Evolutionary conservation across 2,888 invertebrate genomes (phyloP).

Genomic region (Oeneis ivallda): DNA sequence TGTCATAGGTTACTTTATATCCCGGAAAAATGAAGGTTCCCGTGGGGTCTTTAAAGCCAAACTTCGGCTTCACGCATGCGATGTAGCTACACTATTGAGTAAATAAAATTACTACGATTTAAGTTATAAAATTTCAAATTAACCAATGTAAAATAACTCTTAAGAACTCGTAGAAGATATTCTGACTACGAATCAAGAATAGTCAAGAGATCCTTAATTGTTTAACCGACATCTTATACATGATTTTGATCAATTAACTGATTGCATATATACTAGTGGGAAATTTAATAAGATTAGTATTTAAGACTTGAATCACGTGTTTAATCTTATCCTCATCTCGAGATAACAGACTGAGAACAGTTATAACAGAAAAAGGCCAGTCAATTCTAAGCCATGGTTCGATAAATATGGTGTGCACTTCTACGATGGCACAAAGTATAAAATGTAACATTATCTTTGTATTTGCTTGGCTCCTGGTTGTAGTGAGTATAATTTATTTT

Average conservation of each 20-base stretch:
- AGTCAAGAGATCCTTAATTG: background rate
- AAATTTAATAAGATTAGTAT: constrained; percentile 31
- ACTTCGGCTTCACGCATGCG: too few species aligned
- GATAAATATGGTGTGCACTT: constrained; percentile 2
- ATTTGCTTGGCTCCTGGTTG: constrained; percentile 29
- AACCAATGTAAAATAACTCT: background rate
- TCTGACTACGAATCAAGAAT: background rate
- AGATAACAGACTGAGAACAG: constrained; percentile 33
- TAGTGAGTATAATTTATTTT: constrained; percentile 41
- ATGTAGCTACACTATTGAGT: too few species aligned
- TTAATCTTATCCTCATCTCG: constrained; percentile 42
- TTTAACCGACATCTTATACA: too few species aligned
- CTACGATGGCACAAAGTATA: constrained; percentile 17
- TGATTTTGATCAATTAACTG: constrained; percentile 6
- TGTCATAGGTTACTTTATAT: too few species aligned
- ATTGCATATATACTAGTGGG: constrained; percentile 3
- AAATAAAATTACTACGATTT: too few species aligned
- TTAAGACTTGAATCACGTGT: constrained; percentile 44
- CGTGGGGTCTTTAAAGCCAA: too few species aligned
- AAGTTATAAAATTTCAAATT: too few species aligned
- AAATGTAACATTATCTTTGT: constrained; percentile 18
- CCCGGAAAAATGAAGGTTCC: too few species aligned
- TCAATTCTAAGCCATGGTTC: constrained; percentile 5
- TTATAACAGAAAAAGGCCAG: constrained; percentile 38
- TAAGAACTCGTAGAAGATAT: background rate